Evolutionary conservation across 1,140 invertebrate species (phyloP).

Genomic region (Lethocerus indicus): DNA sequence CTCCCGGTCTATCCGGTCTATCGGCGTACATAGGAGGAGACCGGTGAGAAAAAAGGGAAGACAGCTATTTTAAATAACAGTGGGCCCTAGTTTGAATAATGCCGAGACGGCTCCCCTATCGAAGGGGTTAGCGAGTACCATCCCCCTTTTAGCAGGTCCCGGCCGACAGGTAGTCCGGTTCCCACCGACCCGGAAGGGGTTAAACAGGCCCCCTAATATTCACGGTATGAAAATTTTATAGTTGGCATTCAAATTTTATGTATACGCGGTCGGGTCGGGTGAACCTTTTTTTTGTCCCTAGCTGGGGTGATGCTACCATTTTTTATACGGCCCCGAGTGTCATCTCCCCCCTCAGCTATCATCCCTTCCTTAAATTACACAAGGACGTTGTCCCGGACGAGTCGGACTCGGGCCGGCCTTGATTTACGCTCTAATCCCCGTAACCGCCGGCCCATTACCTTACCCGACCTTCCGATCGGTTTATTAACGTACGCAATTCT

Average conservation of each 20-base stretch:
- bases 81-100: constrained; percentile 13
- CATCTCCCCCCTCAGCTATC: no score
- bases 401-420: no score
- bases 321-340: not conserved
- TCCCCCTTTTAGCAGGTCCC: no score
- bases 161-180: constrained; percentile 1
- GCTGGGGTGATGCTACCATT: not conserved
- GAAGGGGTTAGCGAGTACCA: not conserved
- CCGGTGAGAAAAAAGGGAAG: constrained; percentile 2
- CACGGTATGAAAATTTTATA: constrained; percentile 9
- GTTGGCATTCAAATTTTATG: constrained; percentile 10
- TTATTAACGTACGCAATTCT: no score
- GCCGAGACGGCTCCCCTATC: not conserved
- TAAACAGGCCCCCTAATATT: not conserved
- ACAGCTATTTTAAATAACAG: constrained; percentile 14
- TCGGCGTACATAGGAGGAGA: not conserved
- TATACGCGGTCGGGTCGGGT: constrained; percentile 1
- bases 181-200: constrained; percentile 1
- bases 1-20: not conserved
- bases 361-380: no score
- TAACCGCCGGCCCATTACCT: no score
- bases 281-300: not conserved
- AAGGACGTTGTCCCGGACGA: no score
- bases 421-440: no score
- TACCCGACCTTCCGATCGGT: no score